These are phyloP conservation scores for Selenia dentaria DNA, from an alignment of 2,888 invertebrate species.

Conservation along the genomic window DNA sequence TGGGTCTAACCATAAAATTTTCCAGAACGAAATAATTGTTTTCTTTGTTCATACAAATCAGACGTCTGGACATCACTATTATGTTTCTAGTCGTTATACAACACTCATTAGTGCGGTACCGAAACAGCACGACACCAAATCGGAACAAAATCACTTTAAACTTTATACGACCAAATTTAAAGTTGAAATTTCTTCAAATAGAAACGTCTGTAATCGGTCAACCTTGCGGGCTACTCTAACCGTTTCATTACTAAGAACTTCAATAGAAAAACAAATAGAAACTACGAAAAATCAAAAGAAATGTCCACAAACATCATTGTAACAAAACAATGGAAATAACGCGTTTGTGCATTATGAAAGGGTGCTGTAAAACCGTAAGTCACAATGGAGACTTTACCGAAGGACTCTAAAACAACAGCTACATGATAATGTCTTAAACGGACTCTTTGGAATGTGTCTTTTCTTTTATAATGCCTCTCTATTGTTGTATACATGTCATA, in stretches of 20 bases:
- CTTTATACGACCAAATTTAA: conserved; percentile 9
- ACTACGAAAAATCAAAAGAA: conserved; percentile 29
- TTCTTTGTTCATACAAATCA: conserved; percentile 40
- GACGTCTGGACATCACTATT: conserved; percentile 34
- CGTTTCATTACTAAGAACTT: conserved; percentile 30
- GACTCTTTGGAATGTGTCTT: conserved; percentile 63
- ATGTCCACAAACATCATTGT: conserved; percentile 33
- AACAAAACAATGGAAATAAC: conserved; percentile 24
- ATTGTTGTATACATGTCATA: conserved; percentile 74
- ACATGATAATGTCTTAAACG: conserved; percentile 54
- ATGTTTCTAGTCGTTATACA: conserved; percentile 42
- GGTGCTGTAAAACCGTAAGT: conserved; percentile 14
- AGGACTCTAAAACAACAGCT: conserved; percentile 42
- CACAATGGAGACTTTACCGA: conserved; percentile 24
- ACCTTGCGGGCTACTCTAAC: conserved; percentile 36
- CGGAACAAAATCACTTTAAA: not conserved
- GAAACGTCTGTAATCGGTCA: conserved; percentile 22
- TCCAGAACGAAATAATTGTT: conserved; percentile 48
- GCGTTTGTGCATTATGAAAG: conserved; percentile 26
- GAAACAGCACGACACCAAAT: conserved; percentile 56
- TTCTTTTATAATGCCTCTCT: conserved; percentile 64
- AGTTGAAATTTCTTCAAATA: conserved; percentile 6
- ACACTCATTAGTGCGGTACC: conserved; percentile 62
- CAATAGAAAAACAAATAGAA: conserved; percentile 28
- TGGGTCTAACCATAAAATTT: conserved; percentile 45